Conservation (phyloP, 1,140 invertebrate genomes). For the Latrodectus geometricus region DNA sequence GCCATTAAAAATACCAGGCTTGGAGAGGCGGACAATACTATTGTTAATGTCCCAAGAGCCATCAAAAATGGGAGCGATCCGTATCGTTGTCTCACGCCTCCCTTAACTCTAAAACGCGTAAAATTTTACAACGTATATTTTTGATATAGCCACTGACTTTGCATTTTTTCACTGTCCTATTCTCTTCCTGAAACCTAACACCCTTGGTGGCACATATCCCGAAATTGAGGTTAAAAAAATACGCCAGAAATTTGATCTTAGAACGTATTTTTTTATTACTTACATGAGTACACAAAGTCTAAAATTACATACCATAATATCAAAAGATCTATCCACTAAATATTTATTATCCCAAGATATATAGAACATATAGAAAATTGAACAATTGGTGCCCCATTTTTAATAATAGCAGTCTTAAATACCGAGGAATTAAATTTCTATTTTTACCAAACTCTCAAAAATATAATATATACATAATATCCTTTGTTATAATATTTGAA, state of each 20-base stretch:
- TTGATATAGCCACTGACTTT: conserved; percentile 54
- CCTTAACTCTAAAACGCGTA: conserved; percentile 50
- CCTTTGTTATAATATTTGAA: too few species aligned
- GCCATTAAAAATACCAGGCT: conserved; percentile 57
- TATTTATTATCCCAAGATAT: neutral
- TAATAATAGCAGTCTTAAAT: too few species aligned
- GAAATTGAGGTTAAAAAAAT: neutral
- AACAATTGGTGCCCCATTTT: too few species aligned
- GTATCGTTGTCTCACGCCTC: conserved; percentile 44
- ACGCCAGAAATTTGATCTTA: neutral
- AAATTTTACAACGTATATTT: conserved; percentile 52
- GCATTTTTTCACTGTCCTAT: conserved; percentile 24
- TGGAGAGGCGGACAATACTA: conserved; percentile 23
- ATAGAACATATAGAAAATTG: too few species aligned
- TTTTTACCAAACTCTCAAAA: too few species aligned
- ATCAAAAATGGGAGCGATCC: conserved; percentile 42
- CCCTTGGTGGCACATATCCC: neutral
- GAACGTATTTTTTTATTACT: neutral
- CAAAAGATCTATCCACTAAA: neutral
- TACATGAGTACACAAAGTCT: neutral
- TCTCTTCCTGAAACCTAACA: neutral
- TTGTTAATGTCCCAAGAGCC: conserved; percentile 52
- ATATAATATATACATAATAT: too few species aligned
- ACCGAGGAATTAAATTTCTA: too few species aligned
- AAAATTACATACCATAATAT: neutral